phyloP scores from a whole-genome alignment of 2,113 vertebrate genomes.

The Leucoraja erinaceus region DNA sequence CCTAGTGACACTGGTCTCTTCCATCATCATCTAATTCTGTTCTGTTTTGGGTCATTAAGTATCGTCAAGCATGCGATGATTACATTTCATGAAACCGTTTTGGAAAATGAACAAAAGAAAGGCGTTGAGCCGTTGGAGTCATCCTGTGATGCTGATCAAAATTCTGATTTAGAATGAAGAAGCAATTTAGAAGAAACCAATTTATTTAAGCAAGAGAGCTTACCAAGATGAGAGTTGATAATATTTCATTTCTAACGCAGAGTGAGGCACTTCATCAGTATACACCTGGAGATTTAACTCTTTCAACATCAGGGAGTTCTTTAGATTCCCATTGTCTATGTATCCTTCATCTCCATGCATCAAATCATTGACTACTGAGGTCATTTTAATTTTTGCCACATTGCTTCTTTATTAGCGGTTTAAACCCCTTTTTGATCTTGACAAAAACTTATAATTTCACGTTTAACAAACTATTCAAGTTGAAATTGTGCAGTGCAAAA shows the following conservation, averaged over 20 bases:
- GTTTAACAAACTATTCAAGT: neutral
- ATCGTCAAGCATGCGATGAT: neutral
- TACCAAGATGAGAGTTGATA: neutral
- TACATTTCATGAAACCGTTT: neutral
- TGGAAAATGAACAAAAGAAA: neutral
- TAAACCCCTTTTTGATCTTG: neutral
- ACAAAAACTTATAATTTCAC: neutral
- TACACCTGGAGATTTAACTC: neutral
- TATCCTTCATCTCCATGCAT: neutral
- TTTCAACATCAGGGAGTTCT: neutral
- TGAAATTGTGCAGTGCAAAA: neutral
- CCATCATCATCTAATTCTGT: neutral
- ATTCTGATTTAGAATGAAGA: neutral
- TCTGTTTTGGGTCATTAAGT: neutral
- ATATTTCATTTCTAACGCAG: neutral
- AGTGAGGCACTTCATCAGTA: neutral
- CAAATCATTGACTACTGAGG: neutral
- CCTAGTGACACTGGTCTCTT: neutral
- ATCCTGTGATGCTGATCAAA: neutral
- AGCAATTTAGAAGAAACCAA: neutral
- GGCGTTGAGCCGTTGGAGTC: neutral
- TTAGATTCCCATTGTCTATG: neutral
- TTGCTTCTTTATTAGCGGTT: neutral
- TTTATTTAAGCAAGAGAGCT: neutral
- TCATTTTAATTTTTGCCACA: neutral